A percentile compares a stretch with the other conserved stretches of the same genome.
Conservation (phyloP, 2,888 invertebrate genomes). For the Pristionchus japonicus region DNA sequence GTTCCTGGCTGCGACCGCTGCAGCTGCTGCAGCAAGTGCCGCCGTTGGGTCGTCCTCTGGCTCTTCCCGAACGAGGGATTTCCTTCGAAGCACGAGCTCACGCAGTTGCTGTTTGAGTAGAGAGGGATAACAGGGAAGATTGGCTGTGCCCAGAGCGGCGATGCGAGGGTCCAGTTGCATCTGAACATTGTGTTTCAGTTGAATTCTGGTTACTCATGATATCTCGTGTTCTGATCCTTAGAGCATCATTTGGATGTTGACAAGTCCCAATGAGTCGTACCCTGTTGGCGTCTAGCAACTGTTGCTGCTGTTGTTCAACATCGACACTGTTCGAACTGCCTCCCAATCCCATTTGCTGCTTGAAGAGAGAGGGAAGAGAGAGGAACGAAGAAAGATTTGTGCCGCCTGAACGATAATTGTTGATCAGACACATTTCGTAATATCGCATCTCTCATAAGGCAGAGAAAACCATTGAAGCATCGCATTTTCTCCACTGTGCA, state of each 20-base stretch:
- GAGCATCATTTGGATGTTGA: too few species aligned
- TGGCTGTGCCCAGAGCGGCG: conserved; percentile 30
- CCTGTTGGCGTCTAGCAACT: conserved; percentile 15
- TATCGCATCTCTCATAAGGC: too few species aligned
- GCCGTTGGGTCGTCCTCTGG: conserved; percentile 64
- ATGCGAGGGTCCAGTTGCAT: conserved; percentile 44
- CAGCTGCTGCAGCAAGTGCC: background rate
- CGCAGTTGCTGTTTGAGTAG: conserved; percentile 74
- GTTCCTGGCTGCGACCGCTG: background rate
- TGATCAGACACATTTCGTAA: background rate
- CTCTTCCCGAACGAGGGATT: conserved; percentile 69
- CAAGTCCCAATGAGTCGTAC: background rate
- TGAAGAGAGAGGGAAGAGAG: conserved; percentile 72
- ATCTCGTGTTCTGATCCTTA: too few species aligned
- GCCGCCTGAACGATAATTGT: background rate
- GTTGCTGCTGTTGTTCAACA: conserved; percentile 9
- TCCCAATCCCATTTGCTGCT: conserved; percentile 60
- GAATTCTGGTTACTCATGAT: background rate
- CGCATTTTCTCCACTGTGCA: background rate
- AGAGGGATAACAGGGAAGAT: conserved; percentile 62
- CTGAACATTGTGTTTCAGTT: too few species aligned
- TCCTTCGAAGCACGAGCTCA: conserved; percentile 61
- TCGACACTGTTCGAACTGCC: background rate
- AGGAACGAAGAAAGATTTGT: conserved; percentile 67
- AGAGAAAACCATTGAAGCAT: too few species aligned